phyloP scores from a whole-genome alignment of 2,797 vertebrate genomes.

The Darevskia nairensis region DNA sequence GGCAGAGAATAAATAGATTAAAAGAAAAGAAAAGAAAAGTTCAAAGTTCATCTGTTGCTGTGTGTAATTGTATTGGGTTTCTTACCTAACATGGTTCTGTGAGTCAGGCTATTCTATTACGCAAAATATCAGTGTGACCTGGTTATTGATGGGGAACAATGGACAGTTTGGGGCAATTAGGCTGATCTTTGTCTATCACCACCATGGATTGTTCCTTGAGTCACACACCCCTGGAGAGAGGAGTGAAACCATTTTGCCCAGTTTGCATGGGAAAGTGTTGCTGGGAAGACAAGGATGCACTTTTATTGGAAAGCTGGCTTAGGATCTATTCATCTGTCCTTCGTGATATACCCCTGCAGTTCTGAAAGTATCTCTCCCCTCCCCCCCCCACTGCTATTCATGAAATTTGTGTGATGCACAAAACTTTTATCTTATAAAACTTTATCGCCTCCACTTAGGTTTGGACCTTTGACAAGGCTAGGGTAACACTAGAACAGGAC shows the following conservation, averaged over 20 bases:
- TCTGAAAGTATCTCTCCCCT: not conserved
- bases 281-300: not conserved
- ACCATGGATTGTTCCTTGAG: not conserved
- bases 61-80: not conserved
- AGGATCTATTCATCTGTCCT: not conserved
- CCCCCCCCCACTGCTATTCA: not conserved
- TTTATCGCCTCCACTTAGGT: not conserved
- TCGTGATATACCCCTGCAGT: not conserved
- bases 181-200: not conserved
- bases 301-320: not conserved
- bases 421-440: not conserved
- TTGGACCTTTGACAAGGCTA: not conserved
- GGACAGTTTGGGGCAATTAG: not conserved
- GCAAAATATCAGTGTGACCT: not conserved
- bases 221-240: not conserved
- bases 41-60: not conserved
- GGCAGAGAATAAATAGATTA: too few species aligned
- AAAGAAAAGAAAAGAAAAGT: not conserved
- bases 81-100: constrained; percentile 3
- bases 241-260: not conserved
- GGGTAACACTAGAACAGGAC: not conserved
- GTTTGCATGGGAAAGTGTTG: not conserved
- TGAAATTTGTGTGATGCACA: not conserved
- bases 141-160: constrained; percentile 13
- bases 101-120: constrained; percentile 8